phyloP scores from a whole-genome alignment of 1,140 invertebrate genomes.

The Zaprionus nigranus region DNA sequence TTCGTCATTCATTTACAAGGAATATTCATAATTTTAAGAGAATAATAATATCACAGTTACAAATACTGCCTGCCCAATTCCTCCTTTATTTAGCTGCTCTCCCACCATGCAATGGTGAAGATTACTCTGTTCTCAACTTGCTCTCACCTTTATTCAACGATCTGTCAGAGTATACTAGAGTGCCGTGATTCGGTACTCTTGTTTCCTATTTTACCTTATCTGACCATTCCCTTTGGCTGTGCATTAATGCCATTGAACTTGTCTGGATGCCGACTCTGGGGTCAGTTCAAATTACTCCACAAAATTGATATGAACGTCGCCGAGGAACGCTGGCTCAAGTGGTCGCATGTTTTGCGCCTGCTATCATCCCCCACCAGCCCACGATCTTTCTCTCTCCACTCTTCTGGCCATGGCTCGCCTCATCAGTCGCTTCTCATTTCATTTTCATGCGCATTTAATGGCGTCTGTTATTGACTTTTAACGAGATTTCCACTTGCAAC shows the following conservation, averaged over 20 bases:
- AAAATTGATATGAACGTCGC: constrained; percentile 49
- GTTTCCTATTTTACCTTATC: not conserved
- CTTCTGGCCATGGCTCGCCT: constrained; percentile 25
- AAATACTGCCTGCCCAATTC: no score
- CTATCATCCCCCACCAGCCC: not conserved
- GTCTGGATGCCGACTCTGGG: constrained; percentile 48
- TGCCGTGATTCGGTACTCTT: not conserved
- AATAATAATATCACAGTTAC: no score
- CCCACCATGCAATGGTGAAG: no score
- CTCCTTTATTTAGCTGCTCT: no score
- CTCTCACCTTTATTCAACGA: not conserved
- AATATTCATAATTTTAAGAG: no score
- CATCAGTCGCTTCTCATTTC: constrained; percentile 71
- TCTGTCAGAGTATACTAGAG: not conserved
- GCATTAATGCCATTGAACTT: constrained; percentile 72
- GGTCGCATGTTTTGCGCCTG: constrained; percentile 59
- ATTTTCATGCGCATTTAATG: constrained; percentile 81
- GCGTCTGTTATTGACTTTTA: constrained; percentile 83
- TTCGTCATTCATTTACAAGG: no score
- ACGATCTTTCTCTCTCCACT: not conserved
- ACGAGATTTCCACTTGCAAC: constrained; percentile 75
- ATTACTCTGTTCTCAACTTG: not conserved
- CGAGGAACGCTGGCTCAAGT: constrained; percentile 54
- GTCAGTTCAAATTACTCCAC: constrained; percentile 68
- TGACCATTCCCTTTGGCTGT: constrained; percentile 7